A percentile compares a stretch with the other conserved stretches of the same genome.
Evolutionary conservation across 2,113 vertebrate genomes (phyloP).

Genomic region (Pitta sordida): DNA sequence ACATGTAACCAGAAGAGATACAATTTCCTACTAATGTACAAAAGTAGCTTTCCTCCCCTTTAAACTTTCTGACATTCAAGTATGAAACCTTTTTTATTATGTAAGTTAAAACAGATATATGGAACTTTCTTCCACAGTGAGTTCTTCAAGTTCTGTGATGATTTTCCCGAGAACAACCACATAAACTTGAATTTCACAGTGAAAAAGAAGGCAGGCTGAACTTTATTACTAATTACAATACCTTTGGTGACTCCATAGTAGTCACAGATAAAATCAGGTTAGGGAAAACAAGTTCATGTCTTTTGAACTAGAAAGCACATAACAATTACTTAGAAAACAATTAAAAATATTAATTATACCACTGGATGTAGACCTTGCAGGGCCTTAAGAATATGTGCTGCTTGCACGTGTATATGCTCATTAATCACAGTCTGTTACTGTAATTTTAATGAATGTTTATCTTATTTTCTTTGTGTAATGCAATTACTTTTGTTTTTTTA

Average conservation of each 20-base stretch:
- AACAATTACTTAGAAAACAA: slow-evolving; percentile 39
- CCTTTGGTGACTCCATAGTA: slow-evolving; percentile 19
- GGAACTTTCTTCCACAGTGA: not conserved
- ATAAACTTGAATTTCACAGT: slow-evolving; percentile 1
- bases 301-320: not conserved
- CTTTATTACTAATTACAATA: slow-evolving; percentile 36
- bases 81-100: not conserved
- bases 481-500: slow-evolving; percentile 76
- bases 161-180: not conserved
- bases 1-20: not conserved
- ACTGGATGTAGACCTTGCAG: slow-evolving; percentile 40
- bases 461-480: slow-evolving; percentile 79
- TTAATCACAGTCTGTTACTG: slow-evolving; percentile 76
- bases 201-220: not conserved
- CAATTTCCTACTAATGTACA: not conserved
- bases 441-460: slow-evolving; percentile 79
- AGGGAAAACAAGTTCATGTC: not conserved
- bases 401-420: slow-evolving; percentile 43
- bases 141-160: not conserved
- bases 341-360: slow-evolving; percentile 45
- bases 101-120: not conserved
- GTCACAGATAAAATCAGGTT: slow-evolving; percentile 33
- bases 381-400: not conserved
- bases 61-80: not conserved
- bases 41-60: not conserved